These are phyloP conservation scores for Hyperoodon ampullatus DNA, from an alignment of 2,113 vertebrate genomes.

Conservation along the genomic window DNA sequence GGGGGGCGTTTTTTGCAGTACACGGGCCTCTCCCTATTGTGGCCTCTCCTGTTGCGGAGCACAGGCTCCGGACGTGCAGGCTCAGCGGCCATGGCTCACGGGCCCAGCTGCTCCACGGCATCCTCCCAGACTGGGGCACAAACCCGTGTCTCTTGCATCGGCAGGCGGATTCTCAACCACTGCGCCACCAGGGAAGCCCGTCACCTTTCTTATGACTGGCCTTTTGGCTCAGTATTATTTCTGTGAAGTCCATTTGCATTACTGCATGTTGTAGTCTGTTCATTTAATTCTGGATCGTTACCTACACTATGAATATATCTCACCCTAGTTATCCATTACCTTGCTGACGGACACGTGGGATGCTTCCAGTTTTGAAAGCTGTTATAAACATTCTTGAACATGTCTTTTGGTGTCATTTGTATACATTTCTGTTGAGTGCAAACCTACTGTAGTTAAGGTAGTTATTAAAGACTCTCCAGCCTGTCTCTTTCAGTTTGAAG, in stretches of 20 bases:
- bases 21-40: no score
- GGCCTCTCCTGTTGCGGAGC: no score
- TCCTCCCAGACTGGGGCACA: no score
- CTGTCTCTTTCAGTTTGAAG: background rate
- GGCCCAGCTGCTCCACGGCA: no score
- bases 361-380: background rate
- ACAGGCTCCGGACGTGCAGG: no score
- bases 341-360: background rate
- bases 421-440: background rate
- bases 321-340: background rate
- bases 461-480: slow-evolving; percentile 6
- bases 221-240: background rate
- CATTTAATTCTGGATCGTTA: background rate
- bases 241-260: background rate
- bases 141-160: no score
- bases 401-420: background rate
- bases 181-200: no score
- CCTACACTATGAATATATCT: background rate
- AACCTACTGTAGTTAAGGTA: background rate
- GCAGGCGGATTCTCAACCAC: no score
- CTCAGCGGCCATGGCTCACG: no score
- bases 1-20: no score
- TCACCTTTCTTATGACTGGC: background rate
- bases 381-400: background rate
- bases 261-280: background rate